These are phyloP conservation scores for Diplodus puntazzo DNA, from an alignment of 2,797 vertebrate genomes.

Conservation along the genomic window DNA sequence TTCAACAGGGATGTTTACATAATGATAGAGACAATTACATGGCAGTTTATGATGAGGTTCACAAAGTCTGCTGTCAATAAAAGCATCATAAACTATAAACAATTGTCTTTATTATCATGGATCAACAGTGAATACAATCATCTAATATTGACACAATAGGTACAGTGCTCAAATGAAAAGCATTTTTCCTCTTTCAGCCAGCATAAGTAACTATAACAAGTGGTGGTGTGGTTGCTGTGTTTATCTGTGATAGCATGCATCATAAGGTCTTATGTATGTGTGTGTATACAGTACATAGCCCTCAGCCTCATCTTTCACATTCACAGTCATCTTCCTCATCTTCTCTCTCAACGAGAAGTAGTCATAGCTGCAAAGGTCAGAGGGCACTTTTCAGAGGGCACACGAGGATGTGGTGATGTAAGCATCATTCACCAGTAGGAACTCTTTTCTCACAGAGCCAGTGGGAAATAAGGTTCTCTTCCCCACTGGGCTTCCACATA, in stretches of 20 bases:
- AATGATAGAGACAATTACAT: slow-evolving; percentile 19
- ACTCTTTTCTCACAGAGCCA: slow-evolving; percentile 59
- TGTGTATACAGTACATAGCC: neutral
- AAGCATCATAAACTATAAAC: slow-evolving; percentile 12
- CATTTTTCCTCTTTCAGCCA: neutral
- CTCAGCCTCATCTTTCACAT: neutral
- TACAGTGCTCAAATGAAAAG: neutral
- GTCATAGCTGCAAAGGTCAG: slow-evolving; percentile 55
- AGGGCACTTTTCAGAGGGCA: slow-evolving; percentile 57
- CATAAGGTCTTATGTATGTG: slow-evolving; percentile 1
- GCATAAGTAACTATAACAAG: neutral
- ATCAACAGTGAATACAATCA: slow-evolving; percentile 20
- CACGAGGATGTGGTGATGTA: slow-evolving; percentile 68
- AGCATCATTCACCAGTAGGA: slow-evolving; percentile 57
- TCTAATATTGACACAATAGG: slow-evolving; percentile 34
- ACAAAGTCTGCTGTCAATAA: neutral
- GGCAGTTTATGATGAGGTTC: slow-evolving; percentile 5
- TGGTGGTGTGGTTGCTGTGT: neutral
- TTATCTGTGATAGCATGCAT: neutral
- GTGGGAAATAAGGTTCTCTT: slow-evolving; percentile 61
- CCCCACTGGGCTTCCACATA: slow-evolving; percentile 46
- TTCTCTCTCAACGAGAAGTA: slow-evolving; percentile 62
- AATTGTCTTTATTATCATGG: neutral
- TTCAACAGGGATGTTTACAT: slow-evolving; percentile 20
- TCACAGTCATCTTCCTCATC: slow-evolving; percentile 17